Conservation (phyloP, 2,797 vertebrate species). For the Phoeniculus purpureus region DNA sequence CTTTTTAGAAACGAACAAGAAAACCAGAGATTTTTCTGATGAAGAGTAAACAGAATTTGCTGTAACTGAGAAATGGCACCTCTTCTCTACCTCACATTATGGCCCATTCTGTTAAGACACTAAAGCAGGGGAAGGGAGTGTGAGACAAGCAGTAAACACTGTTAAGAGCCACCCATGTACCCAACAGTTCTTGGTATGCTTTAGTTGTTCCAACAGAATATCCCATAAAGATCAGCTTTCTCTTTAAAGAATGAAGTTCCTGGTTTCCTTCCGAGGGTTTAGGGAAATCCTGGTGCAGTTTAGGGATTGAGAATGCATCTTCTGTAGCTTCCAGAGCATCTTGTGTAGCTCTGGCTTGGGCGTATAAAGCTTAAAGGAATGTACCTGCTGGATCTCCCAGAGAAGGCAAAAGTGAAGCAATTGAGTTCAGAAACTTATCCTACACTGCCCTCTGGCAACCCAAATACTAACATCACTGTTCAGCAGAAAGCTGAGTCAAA, state of each 20-base stretch:
- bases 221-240: not conserved
- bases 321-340: not conserved
- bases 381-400: not conserved
- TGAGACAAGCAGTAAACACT: not conserved
- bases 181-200: not conserved
- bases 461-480: not conserved
- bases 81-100: not conserved
- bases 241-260: not conserved
- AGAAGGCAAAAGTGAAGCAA: not conserved
- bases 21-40: not conserved
- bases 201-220: not conserved
- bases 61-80: not conserved
- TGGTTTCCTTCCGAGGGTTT: not conserved
- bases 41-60: not conserved
- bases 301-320: not conserved
- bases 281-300: not conserved
- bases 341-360: not conserved
- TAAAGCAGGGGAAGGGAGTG: not conserved
- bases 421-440: not conserved
- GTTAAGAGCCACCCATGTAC: not conserved
- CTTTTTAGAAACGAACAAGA: not conserved
- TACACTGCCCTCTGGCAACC: conserved; percentile 18
- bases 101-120: not conserved
- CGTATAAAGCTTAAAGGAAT: rapidly evolving
- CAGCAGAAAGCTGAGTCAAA: not conserved